Conservation (phyloP, 2,888 invertebrate species). For the Noctuana brunneofusca region DNA sequence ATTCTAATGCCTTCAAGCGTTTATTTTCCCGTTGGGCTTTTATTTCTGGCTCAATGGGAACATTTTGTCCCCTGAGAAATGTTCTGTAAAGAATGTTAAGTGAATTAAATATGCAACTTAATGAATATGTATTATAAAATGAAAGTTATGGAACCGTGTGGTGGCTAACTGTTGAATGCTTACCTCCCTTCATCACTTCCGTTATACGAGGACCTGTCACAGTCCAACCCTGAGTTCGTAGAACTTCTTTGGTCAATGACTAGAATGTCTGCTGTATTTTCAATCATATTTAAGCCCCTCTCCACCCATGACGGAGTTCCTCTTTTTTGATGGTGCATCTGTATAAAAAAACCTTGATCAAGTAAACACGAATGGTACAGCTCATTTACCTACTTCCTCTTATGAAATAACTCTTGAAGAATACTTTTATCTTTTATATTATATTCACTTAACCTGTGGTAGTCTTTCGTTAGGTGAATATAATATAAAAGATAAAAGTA, state of each 20-base stretch:
- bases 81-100: conserved; percentile 70
- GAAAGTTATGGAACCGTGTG: conserved; percentile 17
- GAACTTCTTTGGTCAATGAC: conserved; percentile 82
- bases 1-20: conserved; percentile 91
- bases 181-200: conserved; percentile 78
- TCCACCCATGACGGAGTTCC: conserved; percentile 83
- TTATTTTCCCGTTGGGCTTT: conserved; percentile 91
- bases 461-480: conserved; percentile 65
- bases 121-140: conserved; percentile 31
- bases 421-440: background rate
- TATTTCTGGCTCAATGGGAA: conserved; percentile 90
- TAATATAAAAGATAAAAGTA: background rate
- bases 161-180: conserved; percentile 21
- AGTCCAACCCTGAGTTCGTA: conserved; percentile 71
- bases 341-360: conserved; percentile 16
- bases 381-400: too few relatives aligned
- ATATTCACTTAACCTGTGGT: conserved; percentile 62
- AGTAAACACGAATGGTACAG: background rate
- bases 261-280: conserved; percentile 78
- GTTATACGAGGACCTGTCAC: conserved; percentile 72
- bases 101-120: background rate
- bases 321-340: conserved; percentile 79
- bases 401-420: too few relatives aligned
- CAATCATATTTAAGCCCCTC: conserved; percentile 80
- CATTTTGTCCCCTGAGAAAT: conserved; percentile 93